These are phyloP conservation scores for Urophycis tenuis DNA, from an alignment of 2,797 vertebrate genomes.

Conservation along the genomic window DNA sequence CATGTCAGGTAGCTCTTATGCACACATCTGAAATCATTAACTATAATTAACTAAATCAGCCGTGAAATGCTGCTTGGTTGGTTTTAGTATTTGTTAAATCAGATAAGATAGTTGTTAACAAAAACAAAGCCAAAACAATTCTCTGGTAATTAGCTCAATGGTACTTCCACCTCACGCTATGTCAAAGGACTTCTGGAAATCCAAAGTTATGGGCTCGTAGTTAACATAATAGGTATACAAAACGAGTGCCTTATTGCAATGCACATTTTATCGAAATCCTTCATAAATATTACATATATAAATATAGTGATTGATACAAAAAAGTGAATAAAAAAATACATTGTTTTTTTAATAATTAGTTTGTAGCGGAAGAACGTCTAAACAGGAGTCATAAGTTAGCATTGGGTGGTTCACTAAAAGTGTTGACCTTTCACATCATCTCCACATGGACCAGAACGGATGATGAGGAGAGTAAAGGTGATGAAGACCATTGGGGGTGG, in stretches of 20 bases:
- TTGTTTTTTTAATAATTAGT: neutral
- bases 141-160: neutral
- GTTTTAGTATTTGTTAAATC: conserved; percentile 3
- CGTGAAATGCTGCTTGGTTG: conserved; percentile 1
- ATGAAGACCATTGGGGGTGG: neutral
- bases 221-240: neutral
- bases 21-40: conserved; percentile 4
- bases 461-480: conserved; percentile 28
- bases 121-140: neutral
- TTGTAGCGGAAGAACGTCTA: neutral
- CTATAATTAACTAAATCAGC: conserved; percentile 7
- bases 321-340: neutral
- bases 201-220: neutral
- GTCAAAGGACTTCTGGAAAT: neutral
- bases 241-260: neutral
- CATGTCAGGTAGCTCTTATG: conserved; percentile 8
- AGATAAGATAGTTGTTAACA: conserved; percentile 1
- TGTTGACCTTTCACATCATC: conserved; percentile 43
- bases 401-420: conserved; percentile 37
- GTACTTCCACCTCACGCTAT: neutral
- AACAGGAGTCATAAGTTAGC: conserved; percentile 26
- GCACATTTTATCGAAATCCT: neutral
- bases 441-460: conserved; percentile 46
- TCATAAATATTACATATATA: neutral
- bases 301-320: conserved; percentile 4